phyloP scores from a whole-genome alignment of 1,140 invertebrate species.

The Chionoecetes opilio region DNA sequence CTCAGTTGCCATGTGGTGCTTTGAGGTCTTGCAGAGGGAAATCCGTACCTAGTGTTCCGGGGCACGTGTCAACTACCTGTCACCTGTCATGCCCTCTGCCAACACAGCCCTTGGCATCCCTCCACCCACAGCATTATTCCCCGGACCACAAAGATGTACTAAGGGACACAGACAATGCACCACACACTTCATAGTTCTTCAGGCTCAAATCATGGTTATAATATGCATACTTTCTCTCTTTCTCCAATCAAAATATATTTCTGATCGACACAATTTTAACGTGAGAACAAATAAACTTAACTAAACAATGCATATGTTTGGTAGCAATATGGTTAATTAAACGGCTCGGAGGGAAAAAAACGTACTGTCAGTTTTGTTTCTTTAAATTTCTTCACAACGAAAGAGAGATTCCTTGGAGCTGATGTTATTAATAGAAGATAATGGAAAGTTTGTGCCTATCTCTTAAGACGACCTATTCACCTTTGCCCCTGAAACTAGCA shows the following conservation, averaged over 20 bases:
- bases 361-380: too few relatives aligned
- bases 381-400: too few relatives aligned
- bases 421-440: too few relatives aligned
- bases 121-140: constrained; percentile 20
- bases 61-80: constrained; percentile 50
- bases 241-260: neutral
- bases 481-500: too few relatives aligned
- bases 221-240: neutral
- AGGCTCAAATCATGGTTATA: neutral
- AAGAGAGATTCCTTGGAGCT: too few relatives aligned
- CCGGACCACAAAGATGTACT: neutral
- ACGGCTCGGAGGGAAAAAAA: too few relatives aligned
- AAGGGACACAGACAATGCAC: neutral
- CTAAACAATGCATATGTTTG: too few relatives aligned
- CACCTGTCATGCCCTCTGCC: constrained; percentile 33
- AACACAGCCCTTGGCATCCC: constrained; percentile 41
- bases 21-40: neutral
- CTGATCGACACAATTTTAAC: too few relatives aligned
- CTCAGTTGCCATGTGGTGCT: neutral
- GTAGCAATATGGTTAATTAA: too few relatives aligned
- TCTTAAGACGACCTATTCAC: too few relatives aligned
- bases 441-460: too few relatives aligned
- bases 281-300: too few relatives aligned
- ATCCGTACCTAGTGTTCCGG: constrained; percentile 8
- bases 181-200: neutral